These are phyloP conservation scores for Erinaceus europaeus DNA, from an alignment of 2,113 vertebrate genomes.

Conservation along the genomic window DNA sequence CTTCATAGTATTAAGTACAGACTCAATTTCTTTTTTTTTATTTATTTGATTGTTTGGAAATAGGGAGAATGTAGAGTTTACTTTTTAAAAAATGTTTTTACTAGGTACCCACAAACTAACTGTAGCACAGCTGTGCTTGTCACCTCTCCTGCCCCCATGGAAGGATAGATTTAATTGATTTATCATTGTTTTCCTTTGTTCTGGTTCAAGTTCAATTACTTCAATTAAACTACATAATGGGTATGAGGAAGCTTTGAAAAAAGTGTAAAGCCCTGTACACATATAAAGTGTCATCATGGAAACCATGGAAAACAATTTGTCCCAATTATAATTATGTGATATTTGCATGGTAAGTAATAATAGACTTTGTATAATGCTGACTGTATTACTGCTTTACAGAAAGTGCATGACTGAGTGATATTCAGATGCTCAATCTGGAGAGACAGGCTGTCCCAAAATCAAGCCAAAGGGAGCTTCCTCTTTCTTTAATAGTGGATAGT, in stretches of 20 bases:
- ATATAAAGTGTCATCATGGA: fast-evolving
- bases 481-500: fast-evolving
- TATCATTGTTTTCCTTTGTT: conserved; percentile 25
- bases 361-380: too few relatives aligned
- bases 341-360: too few relatives aligned
- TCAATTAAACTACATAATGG: not conserved
- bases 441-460: fast-evolving
- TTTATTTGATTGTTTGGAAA: not conserved
- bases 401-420: fast-evolving
- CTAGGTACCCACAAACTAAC: fast-evolving
- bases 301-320: not conserved
- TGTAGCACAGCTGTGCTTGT: not conserved
- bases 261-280: not conserved
- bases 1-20: not conserved
- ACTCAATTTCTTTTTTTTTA: fast-evolving
- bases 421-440: fast-evolving
- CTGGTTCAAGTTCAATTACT: conserved; percentile 27
- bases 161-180: conserved; percentile 26
- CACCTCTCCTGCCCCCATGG: not conserved
- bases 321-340: too few relatives aligned
- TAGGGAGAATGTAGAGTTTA: not conserved
- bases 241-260: not conserved
- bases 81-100: too few relatives aligned
- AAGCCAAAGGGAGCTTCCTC: fast-evolving
- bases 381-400: too few relatives aligned